Evolutionary conservation across 1,140 invertebrate genomes (phyloP).

Genomic region (Dolichoris vasculosae): DNA sequence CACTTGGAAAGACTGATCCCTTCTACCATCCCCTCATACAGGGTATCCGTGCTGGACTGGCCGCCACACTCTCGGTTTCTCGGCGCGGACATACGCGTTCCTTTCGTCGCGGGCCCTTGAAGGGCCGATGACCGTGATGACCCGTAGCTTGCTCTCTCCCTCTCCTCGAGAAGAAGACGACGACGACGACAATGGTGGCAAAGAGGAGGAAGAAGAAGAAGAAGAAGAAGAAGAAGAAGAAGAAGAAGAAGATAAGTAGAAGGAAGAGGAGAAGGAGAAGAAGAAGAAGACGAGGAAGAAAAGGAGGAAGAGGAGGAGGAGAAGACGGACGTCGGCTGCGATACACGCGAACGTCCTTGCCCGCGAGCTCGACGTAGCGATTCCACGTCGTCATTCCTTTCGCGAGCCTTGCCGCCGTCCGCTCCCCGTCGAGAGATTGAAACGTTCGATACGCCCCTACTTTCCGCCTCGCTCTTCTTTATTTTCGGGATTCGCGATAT

Average conservation of each 20-base stretch:
- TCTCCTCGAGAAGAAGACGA: neutral
- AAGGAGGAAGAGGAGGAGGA: neutral
- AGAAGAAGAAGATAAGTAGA: constrained; percentile 40
- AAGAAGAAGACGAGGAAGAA: neutral
- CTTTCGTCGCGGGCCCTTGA: constrained; percentile 31
- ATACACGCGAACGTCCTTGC: constrained; percentile 64
- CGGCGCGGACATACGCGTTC: neutral
- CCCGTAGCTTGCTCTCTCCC: constrained; percentile 61
- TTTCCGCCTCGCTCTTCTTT: neutral
- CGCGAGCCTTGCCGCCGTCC: constrained; percentile 11
- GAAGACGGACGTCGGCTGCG: neutral
- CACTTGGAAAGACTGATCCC: neutral
- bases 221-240: constrained; percentile 11
- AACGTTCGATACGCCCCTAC: neutral
- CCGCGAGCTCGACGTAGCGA: constrained; percentile 43
- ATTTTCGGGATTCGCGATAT: constrained; percentile 2
- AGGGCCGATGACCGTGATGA: constrained; percentile 72
- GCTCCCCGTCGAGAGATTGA: constrained; percentile 21
- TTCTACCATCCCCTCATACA: neutral
- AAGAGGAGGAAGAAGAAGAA: neutral
- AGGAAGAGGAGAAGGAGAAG: neutral
- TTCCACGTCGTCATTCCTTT: constrained; percentile 23
- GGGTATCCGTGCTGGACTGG: neutral
- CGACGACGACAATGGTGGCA: neutral
- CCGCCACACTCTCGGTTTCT: constrained; percentile 22